phyloP scores from a whole-genome alignment of 2,113 vertebrate species.

The Cairina moschata region DNA sequence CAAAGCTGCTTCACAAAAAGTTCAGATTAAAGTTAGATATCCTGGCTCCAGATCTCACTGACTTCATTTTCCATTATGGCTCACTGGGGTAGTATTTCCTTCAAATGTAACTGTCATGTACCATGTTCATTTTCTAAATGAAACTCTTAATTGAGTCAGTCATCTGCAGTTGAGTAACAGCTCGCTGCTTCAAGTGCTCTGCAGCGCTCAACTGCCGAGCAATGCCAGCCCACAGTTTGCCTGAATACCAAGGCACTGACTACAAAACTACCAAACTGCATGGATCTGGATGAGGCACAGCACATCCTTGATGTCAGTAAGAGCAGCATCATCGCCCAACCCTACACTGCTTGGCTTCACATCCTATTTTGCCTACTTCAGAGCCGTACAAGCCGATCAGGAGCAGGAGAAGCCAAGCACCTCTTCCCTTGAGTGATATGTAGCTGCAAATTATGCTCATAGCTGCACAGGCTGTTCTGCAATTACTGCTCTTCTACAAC shows the following conservation, averaged over 20 bases:
- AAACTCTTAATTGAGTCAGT: not conserved
- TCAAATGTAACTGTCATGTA: not conserved
- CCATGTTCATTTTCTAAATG: slow-evolving; percentile 7
- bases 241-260: slow-evolving; percentile 8
- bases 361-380: not conserved
- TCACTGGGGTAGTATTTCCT: not conserved
- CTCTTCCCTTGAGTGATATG: not conserved
- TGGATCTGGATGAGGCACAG: slow-evolving; percentile 1
- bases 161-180: not conserved
- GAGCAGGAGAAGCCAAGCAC: not conserved
- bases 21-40: slow-evolving; percentile 32
- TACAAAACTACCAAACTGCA: not conserved
- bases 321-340: not conserved
- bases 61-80: slow-evolving; percentile 52
- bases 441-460: not conserved
- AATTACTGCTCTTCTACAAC: not conserved
- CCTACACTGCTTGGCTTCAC: not conserved
- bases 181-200: not conserved
- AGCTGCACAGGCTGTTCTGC: not conserved
- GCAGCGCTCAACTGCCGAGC: not conserved
- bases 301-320: not conserved
- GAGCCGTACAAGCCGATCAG: not conserved
- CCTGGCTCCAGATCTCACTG: slow-evolving; percentile 25
- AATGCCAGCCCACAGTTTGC: not conserved
- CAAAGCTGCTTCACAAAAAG: slow-evolving; percentile 17